Base-by-base conservation (phyloP, 2,113 vertebrate species). In the Ciconia boyciana region DNA sequence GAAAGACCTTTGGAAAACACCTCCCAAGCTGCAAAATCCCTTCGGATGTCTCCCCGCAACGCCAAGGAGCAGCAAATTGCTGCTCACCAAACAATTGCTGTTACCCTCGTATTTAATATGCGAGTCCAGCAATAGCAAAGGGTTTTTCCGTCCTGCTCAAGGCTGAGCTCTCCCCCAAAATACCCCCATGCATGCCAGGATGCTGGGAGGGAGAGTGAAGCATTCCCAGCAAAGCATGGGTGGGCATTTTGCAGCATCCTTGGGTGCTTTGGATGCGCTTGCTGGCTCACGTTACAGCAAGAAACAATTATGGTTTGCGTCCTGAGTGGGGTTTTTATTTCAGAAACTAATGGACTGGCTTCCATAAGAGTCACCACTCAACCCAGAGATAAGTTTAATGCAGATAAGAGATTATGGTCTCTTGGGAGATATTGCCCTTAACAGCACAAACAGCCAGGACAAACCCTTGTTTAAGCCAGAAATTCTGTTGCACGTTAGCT, bases 1-100 rank as follows among this genome's bases (percentile, higher is more conserved):
- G 57, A 14, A 66, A 70, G 11, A 12, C 43, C 43, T 65, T n/a
- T 9, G 84, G 49, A 25, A 89, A 91, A 57, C 36, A 5, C 29
- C 48, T 39, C 66, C 49, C 58, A 4, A 22, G 39, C 75, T 11
- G 31, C 62, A 70, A n/a, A 62, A 36, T 14, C n/a, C 52, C 39
- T 41, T 13, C 0, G 1, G 66, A 3, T 16, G 13, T 60, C 39
- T 57, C 52, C 72, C 32, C 0, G 1, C 34, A 16, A 3, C 0
- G 6, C 52, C 60, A 9, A 68, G 76, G 43, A 60, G 31, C 19
- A 39, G 39, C 39, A 39, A 39, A 39, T 39, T 39, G 39, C 39
- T 39, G 39, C 39, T 39, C 39, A 39, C 39, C 39, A 39, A 39
- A 39, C 39, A 65, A 5, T 32, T 15, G 8, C 36, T 3, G 20